Evolutionary conservation across 2,888 invertebrate genomes (phyloP).

Genomic region (Melinaea menophilus): DNA sequence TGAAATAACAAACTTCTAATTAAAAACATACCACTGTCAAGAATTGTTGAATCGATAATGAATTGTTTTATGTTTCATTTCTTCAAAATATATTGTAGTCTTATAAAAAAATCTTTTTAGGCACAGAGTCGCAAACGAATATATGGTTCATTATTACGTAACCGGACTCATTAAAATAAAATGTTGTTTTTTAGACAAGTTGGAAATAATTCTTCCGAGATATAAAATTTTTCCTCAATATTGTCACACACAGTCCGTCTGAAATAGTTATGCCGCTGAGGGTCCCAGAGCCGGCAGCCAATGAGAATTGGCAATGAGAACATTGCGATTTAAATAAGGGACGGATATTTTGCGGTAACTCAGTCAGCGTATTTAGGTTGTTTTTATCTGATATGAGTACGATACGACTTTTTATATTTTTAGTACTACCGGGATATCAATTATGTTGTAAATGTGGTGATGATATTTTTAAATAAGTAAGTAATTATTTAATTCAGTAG

Average conservation of each 20-base stretch:
- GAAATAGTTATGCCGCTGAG: slow-evolving; percentile 37
- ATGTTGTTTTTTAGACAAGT: background rate
- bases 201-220: background rate
- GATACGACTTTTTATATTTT: no score
- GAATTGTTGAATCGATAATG: background rate
- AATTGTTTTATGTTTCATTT: background rate
- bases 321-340: slow-evolving; percentile 60
- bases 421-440: background rate
- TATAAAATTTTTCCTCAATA: slow-evolving; percentile 21
- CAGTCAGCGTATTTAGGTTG: slow-evolving; percentile 46
- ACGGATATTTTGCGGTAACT: slow-evolving; percentile 50
- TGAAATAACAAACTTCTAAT: background rate
- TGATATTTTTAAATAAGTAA: no score
- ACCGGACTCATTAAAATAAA: no score
- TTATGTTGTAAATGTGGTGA: background rate
- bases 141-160: no score
- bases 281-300: slow-evolving; percentile 17
- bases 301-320: slow-evolving; percentile 54
- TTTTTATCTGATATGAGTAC: no score
- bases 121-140: no score
- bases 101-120: background rate
- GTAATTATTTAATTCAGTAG: no score
- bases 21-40: background rate
- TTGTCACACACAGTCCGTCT: slow-evolving; percentile 26
- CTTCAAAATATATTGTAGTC: background rate